A percentile compares a stretch with the other conserved stretches of the same genome.
Evolutionary conservation across 2,888 invertebrate species (phyloP).

Genomic region (Hirtodrosophila histrioides): DNA sequence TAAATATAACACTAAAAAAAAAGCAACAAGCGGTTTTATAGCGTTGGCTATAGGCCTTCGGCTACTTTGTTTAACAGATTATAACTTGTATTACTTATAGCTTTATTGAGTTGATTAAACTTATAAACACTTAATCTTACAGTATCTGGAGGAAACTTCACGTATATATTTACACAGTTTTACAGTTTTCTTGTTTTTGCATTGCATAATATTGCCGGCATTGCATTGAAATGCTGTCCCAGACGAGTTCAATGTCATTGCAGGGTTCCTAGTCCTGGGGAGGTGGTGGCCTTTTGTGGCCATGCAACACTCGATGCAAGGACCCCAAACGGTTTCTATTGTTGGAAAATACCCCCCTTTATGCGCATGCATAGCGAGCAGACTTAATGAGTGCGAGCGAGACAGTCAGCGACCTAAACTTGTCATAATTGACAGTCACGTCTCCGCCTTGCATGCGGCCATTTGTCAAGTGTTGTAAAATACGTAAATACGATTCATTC

Average conservation of each 20-base stretch:
- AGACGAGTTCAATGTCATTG: slow-evolving; percentile 66
- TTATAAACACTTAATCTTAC: too few species aligned
- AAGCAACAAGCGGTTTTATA: too few species aligned
- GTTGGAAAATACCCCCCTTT: slow-evolving; percentile 25
- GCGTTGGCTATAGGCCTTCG: too few species aligned
- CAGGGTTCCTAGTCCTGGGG: slow-evolving; percentile 4
- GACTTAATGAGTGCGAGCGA: not conserved
- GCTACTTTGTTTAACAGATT: too few species aligned
- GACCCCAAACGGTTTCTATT: slow-evolving; percentile 38
- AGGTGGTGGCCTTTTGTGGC: slow-evolving; percentile 15
- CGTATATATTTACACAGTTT: too few species aligned
- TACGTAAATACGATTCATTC: slow-evolving; percentile 3
- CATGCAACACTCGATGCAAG: slow-evolving; percentile 36
- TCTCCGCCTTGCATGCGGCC: slow-evolving; percentile 62
- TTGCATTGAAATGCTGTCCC: not conserved
- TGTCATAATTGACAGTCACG: slow-evolving; percentile 36
- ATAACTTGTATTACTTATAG: too few species aligned
- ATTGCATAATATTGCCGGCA: not conserved
- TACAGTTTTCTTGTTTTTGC: too few species aligned
- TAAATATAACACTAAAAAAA: too few species aligned
- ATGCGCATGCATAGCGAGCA: not conserved
- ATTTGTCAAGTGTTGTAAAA: slow-evolving; percentile 60
- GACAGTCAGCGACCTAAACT: slow-evolving; percentile 16
- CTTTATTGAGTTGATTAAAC: too few species aligned
- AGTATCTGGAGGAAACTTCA: too few species aligned